Conservation (phyloP, 1,140 invertebrate species). For the Anagrus nilaparvatae region DNA sequence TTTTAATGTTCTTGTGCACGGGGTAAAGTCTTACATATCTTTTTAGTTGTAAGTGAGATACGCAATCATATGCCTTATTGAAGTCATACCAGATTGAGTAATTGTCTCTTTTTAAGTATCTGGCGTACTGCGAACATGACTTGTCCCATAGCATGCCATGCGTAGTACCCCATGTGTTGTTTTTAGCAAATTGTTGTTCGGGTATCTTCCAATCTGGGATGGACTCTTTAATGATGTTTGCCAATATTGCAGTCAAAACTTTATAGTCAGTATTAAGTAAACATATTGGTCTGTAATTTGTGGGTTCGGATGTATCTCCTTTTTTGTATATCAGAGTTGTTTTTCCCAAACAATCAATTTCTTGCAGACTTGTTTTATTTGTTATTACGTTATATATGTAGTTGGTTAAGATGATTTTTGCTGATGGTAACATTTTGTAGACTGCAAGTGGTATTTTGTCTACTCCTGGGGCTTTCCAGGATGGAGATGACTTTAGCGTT, state of each 20-base stretch:
- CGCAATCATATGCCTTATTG: conserved; percentile 20
- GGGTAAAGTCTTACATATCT: no score
- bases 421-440: conserved; percentile 5
- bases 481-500: background rate
- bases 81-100: conserved; percentile 21
- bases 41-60: conserved; percentile 15
- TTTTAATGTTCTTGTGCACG: no score
- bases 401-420: background rate
- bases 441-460: conserved; percentile 6
- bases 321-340: conserved; percentile 8
- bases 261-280: conserved; percentile 19
- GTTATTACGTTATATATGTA: background rate
- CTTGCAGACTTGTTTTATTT: background rate
- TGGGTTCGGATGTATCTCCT: conserved; percentile 13
- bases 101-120: no score
- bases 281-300: conserved; percentile 22
- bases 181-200: no score
- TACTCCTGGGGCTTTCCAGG: conserved; percentile 8
- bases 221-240: background rate
- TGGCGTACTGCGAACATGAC: conserved; percentile 11
- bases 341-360: background rate
- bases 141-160: conserved; percentile 20
- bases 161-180: no score
- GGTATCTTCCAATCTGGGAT: conserved; percentile 15
- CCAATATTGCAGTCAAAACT: conserved; percentile 15